Conservation (phyloP, 2,888 invertebrate species). For the Hemaris fuciformis region DNA sequence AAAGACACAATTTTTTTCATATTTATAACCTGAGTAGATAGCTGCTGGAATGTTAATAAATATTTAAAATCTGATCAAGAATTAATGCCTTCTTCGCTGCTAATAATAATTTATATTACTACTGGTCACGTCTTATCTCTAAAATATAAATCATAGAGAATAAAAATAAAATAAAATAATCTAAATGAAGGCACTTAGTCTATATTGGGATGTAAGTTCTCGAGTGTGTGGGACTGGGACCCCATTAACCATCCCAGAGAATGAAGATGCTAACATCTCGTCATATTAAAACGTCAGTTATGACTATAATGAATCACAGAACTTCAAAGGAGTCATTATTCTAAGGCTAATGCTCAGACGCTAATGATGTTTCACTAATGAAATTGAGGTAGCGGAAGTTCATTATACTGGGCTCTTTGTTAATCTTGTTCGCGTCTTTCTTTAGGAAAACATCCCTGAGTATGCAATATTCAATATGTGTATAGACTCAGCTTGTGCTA, state of each 20-base stretch:
- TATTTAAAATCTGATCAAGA: too few relatives aligned
- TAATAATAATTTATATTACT: background rate
- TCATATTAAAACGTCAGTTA: slow-evolving; percentile 14
- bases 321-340: slow-evolving; percentile 46
- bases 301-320: slow-evolving; percentile 42
- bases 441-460: background rate
- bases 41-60: too few relatives aligned
- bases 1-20: too few relatives aligned
- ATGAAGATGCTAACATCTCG: slow-evolving; percentile 1
- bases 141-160: background rate
- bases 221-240: background rate
- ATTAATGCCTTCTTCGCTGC: background rate
- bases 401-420: slow-evolving; percentile 21
- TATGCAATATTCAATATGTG: background rate
- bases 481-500: background rate
- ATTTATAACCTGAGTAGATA: too few relatives aligned
- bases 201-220: background rate
- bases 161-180: background rate
- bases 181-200: background rate
- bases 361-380: slow-evolving; percentile 52
- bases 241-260: background rate
- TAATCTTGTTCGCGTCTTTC: background rate
- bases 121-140: background rate
- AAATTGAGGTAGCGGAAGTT: slow-evolving; percentile 33
- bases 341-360: slow-evolving; percentile 39